These are phyloP conservation scores for Hyposoter didymator DNA, from an alignment of 2,888 invertebrate species.

Conservation along the genomic window DNA sequence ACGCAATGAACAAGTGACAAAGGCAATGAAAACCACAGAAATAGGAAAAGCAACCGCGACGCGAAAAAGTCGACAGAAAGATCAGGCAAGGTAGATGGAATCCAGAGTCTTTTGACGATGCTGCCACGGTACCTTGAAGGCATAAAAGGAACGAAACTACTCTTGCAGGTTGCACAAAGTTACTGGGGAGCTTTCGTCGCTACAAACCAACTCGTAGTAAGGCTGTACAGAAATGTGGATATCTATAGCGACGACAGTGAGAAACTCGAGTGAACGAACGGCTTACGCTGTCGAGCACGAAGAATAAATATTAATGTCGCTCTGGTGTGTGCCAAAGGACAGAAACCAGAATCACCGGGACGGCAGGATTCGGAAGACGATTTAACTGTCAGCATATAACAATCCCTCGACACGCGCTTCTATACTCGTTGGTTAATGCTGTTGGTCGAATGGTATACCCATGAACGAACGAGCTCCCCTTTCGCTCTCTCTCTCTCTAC, in stretches of 20 bases:
- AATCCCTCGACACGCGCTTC: constrained; percentile 31
- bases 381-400: constrained; percentile 53
- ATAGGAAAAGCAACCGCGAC: neutral
- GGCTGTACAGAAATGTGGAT: constrained; percentile 8
- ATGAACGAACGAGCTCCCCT: constrained; percentile 19
- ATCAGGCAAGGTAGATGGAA: neutral
- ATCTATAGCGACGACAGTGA: constrained; percentile 18
- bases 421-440: constrained; percentile 13
- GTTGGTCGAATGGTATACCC: neutral
- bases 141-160: constrained; percentile 59
- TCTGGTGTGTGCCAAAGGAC: constrained; percentile 22
- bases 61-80: neutral
- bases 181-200: constrained; percentile 20
- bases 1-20: neutral
- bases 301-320: constrained; percentile 62
- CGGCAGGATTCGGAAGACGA: constrained; percentile 15
- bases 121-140: constrained; percentile 32
- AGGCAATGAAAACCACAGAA: constrained; percentile 13
- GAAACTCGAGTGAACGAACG: constrained; percentile 39
- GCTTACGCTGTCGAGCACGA: constrained; percentile 38
- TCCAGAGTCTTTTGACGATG: constrained; percentile 46
- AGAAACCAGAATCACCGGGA: constrained; percentile 24
- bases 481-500: neutral
- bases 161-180: constrained; percentile 39
- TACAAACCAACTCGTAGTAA: constrained; percentile 2